Conservation (phyloP, 2,797 vertebrate genomes). For the Neosalanx taihuensis region DNA sequence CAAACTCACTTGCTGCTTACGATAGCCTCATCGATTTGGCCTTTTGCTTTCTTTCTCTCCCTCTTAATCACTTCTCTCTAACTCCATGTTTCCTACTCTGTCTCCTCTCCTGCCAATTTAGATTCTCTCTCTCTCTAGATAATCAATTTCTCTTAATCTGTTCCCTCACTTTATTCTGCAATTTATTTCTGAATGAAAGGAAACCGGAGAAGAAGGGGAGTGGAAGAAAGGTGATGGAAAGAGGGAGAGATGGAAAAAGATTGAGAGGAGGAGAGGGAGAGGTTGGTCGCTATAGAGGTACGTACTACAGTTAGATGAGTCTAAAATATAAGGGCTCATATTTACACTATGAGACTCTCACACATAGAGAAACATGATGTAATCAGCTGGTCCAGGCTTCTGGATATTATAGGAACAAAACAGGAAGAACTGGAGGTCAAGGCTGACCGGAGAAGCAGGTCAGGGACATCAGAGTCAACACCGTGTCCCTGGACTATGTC, state of each 20-base stretch:
- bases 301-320: too few relatives aligned
- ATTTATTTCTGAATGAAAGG: not conserved
- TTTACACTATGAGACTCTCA: not conserved
- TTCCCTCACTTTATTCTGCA: not conserved
- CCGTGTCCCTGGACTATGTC: not conserved
- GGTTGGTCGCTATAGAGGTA: not conserved
- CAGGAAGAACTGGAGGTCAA: constrained; percentile 34
- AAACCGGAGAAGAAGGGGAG: not conserved
- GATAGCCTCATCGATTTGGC: not conserved
- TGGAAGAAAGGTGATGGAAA: not conserved
- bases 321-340: not conserved
- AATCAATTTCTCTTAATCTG: not conserved
- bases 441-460: constrained; percentile 30
- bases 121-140: too few relatives aligned
- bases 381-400: not conserved
- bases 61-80: too few relatives aligned
- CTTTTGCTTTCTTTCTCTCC: too few relatives aligned
- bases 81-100: too few relatives aligned
- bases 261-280: not conserved
- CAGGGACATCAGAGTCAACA: constrained; percentile 32
- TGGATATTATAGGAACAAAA: constrained; percentile 32
- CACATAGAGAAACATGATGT: not conserved
- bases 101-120: too few relatives aligned
- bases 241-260: too few relatives aligned
- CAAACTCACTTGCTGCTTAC: not conserved